Conservation (phyloP, 2,888 invertebrate species). For the Papilio demoleus region DNA sequence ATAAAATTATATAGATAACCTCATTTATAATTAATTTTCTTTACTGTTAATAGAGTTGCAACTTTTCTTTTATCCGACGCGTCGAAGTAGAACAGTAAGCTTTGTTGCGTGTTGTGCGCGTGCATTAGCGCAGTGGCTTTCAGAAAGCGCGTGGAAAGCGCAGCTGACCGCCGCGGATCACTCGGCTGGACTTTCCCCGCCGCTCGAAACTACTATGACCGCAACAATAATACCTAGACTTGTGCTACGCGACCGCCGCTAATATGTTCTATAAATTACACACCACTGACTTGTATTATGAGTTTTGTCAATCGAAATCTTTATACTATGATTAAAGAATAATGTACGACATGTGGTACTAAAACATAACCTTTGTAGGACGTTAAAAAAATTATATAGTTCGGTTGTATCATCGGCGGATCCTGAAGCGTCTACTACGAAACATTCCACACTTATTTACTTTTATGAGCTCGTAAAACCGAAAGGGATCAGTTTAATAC, state of each 20-base stretch:
- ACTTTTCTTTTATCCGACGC: background rate
- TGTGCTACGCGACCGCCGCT: background rate
- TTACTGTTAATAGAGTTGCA: background rate
- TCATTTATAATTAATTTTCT: background rate
- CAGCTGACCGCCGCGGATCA: constrained; percentile 28
- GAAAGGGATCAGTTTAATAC: constrained; percentile 12
- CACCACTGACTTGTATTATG: background rate
- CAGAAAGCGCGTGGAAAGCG: constrained; percentile 32
- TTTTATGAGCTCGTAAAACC: constrained; percentile 23
- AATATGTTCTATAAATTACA: background rate
- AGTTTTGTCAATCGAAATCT: too few relatives aligned
- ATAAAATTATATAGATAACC: too few relatives aligned
- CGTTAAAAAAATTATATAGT: background rate
- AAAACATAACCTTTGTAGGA: background rate
- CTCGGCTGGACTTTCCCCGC: constrained; percentile 31
- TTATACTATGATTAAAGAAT: too few relatives aligned
- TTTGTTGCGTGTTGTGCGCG: background rate
- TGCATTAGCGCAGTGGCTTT: background rate
- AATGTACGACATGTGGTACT: background rate
- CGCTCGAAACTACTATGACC: constrained; percentile 19
- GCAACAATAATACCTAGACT: background rate
- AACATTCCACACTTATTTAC: constrained; percentile 1
- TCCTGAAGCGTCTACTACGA: background rate
- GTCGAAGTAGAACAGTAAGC: background rate
- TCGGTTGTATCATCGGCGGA: background rate